phyloP scores from a whole-genome alignment of 2,797 vertebrate species.

The Okamejei kenojei region DNA sequence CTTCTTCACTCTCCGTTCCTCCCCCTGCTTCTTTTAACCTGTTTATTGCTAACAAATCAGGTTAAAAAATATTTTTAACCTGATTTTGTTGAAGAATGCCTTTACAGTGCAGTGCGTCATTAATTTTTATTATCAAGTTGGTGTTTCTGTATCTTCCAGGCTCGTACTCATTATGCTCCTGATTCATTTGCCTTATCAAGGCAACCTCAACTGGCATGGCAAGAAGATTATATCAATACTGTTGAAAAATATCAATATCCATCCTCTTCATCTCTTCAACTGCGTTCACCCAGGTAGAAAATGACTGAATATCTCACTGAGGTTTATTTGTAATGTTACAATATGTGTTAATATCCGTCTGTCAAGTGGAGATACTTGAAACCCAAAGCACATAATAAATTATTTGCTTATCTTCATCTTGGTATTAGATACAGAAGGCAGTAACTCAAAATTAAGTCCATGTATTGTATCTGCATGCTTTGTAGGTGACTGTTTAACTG shows the following conservation, averaged over 20 bases:
- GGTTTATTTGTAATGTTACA: background rate
- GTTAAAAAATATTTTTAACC: too few species aligned
- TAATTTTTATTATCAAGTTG: background rate
- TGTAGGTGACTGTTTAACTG: background rate
- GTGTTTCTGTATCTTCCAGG: conserved; percentile 39
- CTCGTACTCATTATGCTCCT: conserved; percentile 34
- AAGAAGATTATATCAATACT: conserved; percentile 44
- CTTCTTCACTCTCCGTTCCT: too few species aligned
- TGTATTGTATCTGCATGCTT: background rate
- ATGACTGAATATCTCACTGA: background rate
- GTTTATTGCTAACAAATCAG: too few species aligned
- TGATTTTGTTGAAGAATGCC: background rate
- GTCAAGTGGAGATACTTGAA: background rate
- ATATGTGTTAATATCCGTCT: background rate
- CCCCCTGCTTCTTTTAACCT: too few species aligned
- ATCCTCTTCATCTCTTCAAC: background rate
- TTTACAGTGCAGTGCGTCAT: background rate
- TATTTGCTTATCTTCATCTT: background rate
- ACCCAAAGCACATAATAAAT: background rate
- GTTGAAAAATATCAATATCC: conserved; percentile 6
- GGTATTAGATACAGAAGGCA: background rate
- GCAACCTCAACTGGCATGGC: conserved; percentile 62
- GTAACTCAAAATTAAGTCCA: background rate
- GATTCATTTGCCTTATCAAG: conserved; percentile 44
- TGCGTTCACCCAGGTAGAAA: conserved; percentile 8